Evolutionary conservation across 2,113 vertebrate genomes (phyloP), one percentile per base, ranked within the genome.

Genomic region (Dicaeum eximium): DNA sequence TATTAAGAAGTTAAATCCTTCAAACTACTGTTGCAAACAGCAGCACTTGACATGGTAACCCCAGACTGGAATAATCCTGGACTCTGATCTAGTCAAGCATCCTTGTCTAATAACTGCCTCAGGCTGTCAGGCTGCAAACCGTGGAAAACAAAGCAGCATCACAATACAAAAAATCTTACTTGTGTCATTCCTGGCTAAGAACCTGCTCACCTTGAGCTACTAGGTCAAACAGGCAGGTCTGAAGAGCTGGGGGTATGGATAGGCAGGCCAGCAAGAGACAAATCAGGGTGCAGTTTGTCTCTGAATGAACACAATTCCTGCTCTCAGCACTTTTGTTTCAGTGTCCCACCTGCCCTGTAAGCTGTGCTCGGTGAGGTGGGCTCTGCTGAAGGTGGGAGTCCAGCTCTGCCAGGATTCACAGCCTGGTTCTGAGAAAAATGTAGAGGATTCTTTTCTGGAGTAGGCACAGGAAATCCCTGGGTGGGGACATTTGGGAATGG

Each of bases 21-120:
- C 84, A 95, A 91, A 85, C 86, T 82, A 90, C 90, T 95, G 94
- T 85, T 95, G 94, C 37, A 3, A 97, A 61, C 72, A 95, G 87
- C 74, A 95, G 93, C 91, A 88, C 92, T 97, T 97, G 95, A 97
- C 96, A 96, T 16, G 40, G 61, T 95, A 97, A 97, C 95, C 96
- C 10, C 18, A 57, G 81, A 92, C 62, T 0, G 9, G 92, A 96
- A 95, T 95, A 93, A 96, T 96, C 92, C 74, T 66, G 86, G 91
- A 80, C 93, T 96, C 84, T 82, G 90, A 96, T 96, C 92, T 96
- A 89, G 75, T 93, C 95, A 97, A 96, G 92, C 75, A 95, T 74
- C 94, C 84, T 72, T 86, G 70, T 74, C 92, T 94, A 92, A 93
- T 84, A 96, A 94, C 67, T 0, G 79, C 95, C 95, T 91, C 88